A percentile compares a stretch with the other conserved stretches of the same genome.
Evolutionary conservation across 1,140 invertebrate species (phyloP).

Genomic region (Nephila pilipes): DNA sequence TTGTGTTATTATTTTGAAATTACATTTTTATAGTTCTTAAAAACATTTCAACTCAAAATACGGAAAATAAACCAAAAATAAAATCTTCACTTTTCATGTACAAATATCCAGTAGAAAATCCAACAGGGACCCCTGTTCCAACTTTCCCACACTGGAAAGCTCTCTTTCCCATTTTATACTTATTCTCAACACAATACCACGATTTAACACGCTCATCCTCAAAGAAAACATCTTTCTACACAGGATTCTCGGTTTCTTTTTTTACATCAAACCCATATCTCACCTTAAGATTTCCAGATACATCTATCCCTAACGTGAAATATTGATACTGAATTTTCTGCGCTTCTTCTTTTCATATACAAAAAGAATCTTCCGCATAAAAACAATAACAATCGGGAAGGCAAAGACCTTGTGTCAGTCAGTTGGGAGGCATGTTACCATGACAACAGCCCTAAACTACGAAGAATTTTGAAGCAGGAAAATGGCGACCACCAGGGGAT

Average conservation of each 20-base stretch:
- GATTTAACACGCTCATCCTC: background rate
- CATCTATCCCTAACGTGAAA: background rate
- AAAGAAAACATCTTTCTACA: background rate
- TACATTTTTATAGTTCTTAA: too few species aligned
- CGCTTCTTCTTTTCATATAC: background rate
- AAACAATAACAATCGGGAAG: slow-evolving; percentile 37
- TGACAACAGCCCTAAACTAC: slow-evolving; percentile 58
- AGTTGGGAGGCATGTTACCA: slow-evolving; percentile 41
- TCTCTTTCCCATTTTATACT: too few species aligned
- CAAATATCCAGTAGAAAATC: too few species aligned
- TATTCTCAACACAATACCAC: background rate
- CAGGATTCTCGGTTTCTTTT: background rate
- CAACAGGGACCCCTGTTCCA: too few species aligned
- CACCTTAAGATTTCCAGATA: background rate
- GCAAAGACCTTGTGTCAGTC: slow-evolving; percentile 39
- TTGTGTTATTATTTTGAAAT: too few species aligned
- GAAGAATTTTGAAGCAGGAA: slow-evolving; percentile 23
- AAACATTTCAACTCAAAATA: too few species aligned
- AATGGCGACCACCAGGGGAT: slow-evolving; percentile 22
- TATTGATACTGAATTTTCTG: slow-evolving; percentile 9
- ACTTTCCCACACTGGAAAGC: too few species aligned
- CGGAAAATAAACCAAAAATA: too few species aligned
- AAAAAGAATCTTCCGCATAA: background rate
- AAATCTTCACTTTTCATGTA: too few species aligned
- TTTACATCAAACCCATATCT: background rate